Evolutionary conservation across 2,797 vertebrate genomes (phyloP), one percentile per base, ranked within the genome.

Genomic region (Gadopsis marmoratus): DNA sequence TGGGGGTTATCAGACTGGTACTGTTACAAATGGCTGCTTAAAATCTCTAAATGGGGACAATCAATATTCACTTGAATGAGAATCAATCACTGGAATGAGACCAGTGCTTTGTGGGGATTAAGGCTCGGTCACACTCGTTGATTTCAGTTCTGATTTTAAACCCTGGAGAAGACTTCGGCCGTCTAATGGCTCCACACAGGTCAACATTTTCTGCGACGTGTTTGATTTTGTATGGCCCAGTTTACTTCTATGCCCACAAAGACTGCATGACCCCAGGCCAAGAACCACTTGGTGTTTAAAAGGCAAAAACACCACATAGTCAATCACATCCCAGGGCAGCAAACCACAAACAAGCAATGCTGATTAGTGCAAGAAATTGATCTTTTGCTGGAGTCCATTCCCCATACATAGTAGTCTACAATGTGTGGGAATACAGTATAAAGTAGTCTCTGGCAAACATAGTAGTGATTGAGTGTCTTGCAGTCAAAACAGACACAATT

Each of bases 51-150:
- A 93, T 82, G 87, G 85, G 89, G 82, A 88, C 89, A 89, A 91
- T 94, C 91, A 87, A 92, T 94, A 92, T 84, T 83, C 72, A 86
- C 82, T 86, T 89, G 86, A 91, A 90, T 88, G 83, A 89, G 79
- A 91, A 92, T 92, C 91, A 89, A 92, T 93, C 71, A 71, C 79
- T 89, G 88, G 83, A 93, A 92, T 83, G 88, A 92, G 88, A 90
- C 84, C 91, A 92, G 61, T 23, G 75, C 76, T 86, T 67, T 76
- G 66, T 74, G 69, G 83, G 83, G 82, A 91, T 87, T 87, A 89
- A 87, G 50, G 80, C 71, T 78, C 12, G 2, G 77, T 83, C 83
- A 65, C 71, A 79, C 74, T 70, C 33, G 5, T 14, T 65, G 81
- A 86, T 89, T 87, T 83, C 62, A 86, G 33, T 48, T 45, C 74